A percentile compares a stretch with the other conserved stretches of the same genome.
Conservation (phyloP, 1,140 invertebrate genomes). For the Eueides isabella region DNA sequence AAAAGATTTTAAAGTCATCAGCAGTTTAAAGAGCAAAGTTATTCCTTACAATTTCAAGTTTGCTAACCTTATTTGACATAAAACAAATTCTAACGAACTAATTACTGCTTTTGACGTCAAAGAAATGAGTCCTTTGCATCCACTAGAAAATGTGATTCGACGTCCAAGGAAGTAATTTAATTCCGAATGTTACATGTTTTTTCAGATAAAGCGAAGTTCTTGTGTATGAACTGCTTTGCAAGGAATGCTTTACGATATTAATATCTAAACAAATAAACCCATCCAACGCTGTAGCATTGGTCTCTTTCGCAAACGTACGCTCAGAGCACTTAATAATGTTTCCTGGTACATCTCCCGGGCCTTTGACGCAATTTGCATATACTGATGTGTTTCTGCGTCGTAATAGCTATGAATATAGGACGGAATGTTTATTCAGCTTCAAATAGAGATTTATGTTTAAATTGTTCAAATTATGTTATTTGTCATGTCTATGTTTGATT, state of each 20-base stretch:
- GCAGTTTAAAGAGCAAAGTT: background rate
- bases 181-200: slow-evolving; percentile 22
- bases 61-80: slow-evolving; percentile 7
- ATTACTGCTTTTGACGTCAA: slow-evolving; percentile 13
- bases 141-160: slow-evolving; percentile 17
- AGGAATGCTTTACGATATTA: slow-evolving; percentile 37
- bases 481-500: background rate
- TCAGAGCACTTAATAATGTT: slow-evolving; percentile 33
- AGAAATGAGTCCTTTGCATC: slow-evolving; percentile 5
- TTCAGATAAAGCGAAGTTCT: slow-evolving; percentile 19
- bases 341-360: slow-evolving; percentile 24
- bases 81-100: slow-evolving; percentile 11
- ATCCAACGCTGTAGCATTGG: slow-evolving; percentile 25
- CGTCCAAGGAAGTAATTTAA: slow-evolving; percentile 27
- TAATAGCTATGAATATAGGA: slow-evolving; percentile 29
- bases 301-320: slow-evolving; percentile 29
- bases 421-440: slow-evolving; percentile 19
- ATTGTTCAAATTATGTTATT: slow-evolving; percentile 27
- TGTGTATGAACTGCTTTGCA: slow-evolving; percentile 19
- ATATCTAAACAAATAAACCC: slow-evolving; percentile 35
- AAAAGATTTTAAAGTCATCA: background rate
- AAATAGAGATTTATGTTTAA: slow-evolving; percentile 29
- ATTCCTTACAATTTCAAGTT: slow-evolving; percentile 7
- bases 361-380: slow-evolving; percentile 40
- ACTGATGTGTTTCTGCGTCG: slow-evolving; percentile 21